Evolutionary conservation across 2,797 vertebrate species (phyloP).

Genomic region (Neomorphus geoffroyi): DNA sequence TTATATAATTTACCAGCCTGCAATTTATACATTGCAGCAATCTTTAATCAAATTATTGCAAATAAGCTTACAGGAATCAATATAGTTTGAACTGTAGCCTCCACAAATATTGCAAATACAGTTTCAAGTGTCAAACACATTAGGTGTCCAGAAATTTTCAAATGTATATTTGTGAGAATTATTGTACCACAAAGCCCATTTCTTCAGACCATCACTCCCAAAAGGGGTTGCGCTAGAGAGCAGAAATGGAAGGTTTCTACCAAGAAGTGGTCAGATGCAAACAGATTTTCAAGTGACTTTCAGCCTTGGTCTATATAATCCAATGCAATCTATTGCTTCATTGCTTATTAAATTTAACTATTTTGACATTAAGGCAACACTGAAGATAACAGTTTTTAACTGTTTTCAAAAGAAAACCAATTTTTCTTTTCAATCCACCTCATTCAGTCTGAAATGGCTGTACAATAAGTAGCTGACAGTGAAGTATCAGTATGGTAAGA

Average conservation of each 20-base stretch:
- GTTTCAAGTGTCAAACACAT: neutral
- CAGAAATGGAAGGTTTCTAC: neutral
- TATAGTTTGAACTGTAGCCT: neutral
- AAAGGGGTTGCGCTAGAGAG: neutral
- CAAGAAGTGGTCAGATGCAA: neutral
- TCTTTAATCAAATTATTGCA: slow-evolving; percentile 1
- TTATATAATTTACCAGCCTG: neutral
- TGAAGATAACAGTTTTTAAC: neutral
- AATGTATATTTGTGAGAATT: neutral
- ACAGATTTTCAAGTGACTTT: neutral
- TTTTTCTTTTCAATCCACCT: neutral
- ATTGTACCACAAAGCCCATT: neutral
- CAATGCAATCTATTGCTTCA: neutral
- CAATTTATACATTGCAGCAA: neutral
- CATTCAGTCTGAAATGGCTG: neutral
- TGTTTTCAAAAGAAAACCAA: neutral
- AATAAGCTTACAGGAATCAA: neutral
- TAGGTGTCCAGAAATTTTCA: neutral
- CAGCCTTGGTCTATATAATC: neutral
- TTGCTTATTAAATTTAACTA: neutral
- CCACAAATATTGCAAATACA: neutral
- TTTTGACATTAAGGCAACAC: neutral
- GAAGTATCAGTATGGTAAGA: neutral
- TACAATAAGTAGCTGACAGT: neutral
- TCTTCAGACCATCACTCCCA: neutral